phyloP scores from a whole-genome alignment of 2,888 invertebrate genomes.

The Dasysyrphus albostriatus region DNA sequence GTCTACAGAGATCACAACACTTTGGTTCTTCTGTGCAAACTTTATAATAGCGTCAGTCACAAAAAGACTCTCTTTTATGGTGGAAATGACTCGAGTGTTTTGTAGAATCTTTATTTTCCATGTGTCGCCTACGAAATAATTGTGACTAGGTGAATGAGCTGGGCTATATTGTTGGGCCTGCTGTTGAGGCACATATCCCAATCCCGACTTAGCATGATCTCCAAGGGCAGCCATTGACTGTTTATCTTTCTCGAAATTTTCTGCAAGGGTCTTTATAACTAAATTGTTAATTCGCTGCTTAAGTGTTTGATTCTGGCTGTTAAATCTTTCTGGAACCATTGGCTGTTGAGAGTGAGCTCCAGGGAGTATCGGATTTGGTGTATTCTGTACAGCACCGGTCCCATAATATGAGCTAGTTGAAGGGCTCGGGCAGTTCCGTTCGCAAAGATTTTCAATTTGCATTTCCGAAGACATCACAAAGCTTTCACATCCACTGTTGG shows the following conservation, averaged over 20 bases:
- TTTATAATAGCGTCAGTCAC: constrained; percentile 90
- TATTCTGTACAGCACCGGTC: constrained; percentile 74
- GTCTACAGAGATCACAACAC: constrained; percentile 91
- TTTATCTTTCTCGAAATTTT: constrained; percentile 88
- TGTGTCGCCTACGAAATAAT: constrained; percentile 87
- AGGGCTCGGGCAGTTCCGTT: constrained; percentile 84
- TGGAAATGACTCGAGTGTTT: constrained; percentile 92
- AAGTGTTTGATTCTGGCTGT: constrained; percentile 88
- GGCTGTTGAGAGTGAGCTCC: constrained; percentile 69
- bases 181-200: constrained; percentile 78
- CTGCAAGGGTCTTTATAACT: constrained; percentile 94
- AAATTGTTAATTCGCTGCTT: constrained; percentile 95
- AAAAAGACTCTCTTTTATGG: constrained; percentile 90
- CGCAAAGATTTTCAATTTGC: constrained; percentile 83
- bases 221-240: constrained; percentile 79
- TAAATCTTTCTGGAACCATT: constrained; percentile 81
- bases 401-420: constrained; percentile 86
- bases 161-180: constrained; percentile 79
- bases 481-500: constrained; percentile 83
- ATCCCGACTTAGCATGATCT: constrained; percentile 67
- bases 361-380: constrained; percentile 17
- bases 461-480: constrained; percentile 82
- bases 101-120: constrained; percentile 93
- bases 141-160: constrained; percentile 81
- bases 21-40: constrained; percentile 84